These are phyloP conservation scores for Gobionotothen gibberifrons DNA, from an alignment of 2,797 vertebrate species.

Conservation along the genomic window DNA sequence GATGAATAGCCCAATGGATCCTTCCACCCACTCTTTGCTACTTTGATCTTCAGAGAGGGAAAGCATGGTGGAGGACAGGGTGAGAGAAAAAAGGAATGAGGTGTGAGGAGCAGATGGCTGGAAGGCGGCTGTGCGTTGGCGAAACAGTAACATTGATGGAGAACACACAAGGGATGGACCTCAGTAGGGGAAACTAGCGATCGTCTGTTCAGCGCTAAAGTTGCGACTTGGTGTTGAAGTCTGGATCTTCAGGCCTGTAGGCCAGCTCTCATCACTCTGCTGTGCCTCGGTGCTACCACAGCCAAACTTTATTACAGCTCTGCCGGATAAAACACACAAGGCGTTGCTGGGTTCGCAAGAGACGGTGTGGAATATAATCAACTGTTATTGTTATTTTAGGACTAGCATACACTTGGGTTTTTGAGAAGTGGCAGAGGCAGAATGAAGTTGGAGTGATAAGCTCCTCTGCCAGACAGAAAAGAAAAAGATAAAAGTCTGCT, in stretches of 20 bases:
- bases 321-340: conserved; percentile 25
- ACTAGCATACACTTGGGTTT: conserved; percentile 29
- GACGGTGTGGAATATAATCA: conserved; percentile 27
- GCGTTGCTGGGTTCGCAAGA: conserved; percentile 14
- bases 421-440: conserved; percentile 33
- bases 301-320: conserved; percentile 29
- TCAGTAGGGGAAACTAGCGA: conserved; percentile 72
- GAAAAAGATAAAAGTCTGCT: conserved; percentile 1
- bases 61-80: conserved; percentile 81
- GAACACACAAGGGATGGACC: conserved; percentile 78
- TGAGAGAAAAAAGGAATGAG: conserved; percentile 82
- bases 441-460: conserved; percentile 18
- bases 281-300: conserved; percentile 28
- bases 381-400: conserved; percentile 40
- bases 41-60: conserved; percentile 78
- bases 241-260: conserved; percentile 58
- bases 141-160: conserved; percentile 82
- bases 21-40: conserved; percentile 74
- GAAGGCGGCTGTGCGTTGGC: conserved; percentile 82
- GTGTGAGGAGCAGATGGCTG: conserved; percentile 85
- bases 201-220: conserved; percentile 79
- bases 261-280: conserved; percentile 39
- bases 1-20: conserved; percentile 61
- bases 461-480: conserved; percentile 16
- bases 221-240: conserved; percentile 68